Percentiles rank a stretch among this genome's conserved stretches.
These are phyloP conservation scores for Orchestia grillus DNA, from an alignment of 1,140 invertebrate genomes.

Conservation along the genomic window DNA sequence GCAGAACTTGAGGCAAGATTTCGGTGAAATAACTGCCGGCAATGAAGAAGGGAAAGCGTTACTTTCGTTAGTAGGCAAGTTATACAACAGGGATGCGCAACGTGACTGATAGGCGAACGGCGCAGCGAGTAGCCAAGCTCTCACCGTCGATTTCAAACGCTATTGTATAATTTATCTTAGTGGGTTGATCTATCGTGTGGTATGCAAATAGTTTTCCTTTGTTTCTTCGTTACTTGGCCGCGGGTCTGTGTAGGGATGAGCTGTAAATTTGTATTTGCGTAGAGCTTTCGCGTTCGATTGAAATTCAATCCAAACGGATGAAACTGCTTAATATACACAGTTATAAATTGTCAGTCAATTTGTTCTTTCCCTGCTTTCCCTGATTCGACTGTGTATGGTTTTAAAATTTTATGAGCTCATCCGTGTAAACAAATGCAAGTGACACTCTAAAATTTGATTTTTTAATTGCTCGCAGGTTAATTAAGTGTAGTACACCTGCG, in stretches of 20 bases:
- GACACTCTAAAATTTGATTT: not conserved
- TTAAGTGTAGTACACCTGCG: not conserved
- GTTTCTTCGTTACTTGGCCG: not conserved
- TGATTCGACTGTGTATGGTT: too few relatives aligned
- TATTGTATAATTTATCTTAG: not conserved
- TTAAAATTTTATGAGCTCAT: not conserved
- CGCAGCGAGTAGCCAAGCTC: not conserved
- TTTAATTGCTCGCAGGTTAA: not conserved
- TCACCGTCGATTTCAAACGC: not conserved
- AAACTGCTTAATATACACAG: not conserved
- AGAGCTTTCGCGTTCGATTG: not conserved
- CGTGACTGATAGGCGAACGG: not conserved
- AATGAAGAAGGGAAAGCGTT: not conserved
- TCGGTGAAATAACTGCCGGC: not conserved
- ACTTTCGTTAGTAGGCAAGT: not conserved
- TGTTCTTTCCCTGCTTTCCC: not conserved
- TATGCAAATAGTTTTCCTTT: not conserved
- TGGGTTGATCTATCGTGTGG: not conserved
- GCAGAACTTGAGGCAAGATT: not conserved
- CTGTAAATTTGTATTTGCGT: not conserved
- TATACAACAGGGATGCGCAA: not conserved
- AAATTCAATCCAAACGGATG: not conserved
- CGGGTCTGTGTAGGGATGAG: not conserved
- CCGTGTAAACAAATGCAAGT: not conserved
- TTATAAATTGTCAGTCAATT: not conserved